phyloP scores from a whole-genome alignment of 2,888 invertebrate species.

The Cistogaster globosa region DNA sequence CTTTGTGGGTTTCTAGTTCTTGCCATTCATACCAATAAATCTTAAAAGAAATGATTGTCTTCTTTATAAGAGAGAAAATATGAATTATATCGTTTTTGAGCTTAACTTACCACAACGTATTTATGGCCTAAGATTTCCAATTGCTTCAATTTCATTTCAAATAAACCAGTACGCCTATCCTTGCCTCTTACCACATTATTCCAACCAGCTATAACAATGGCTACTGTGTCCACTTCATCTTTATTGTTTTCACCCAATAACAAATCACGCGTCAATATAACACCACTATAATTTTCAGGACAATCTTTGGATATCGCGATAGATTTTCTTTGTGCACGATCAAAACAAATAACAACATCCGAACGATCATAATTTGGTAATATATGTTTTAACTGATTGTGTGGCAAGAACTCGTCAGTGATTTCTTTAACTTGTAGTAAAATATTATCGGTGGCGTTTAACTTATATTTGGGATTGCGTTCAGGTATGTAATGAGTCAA shows the following conservation, averaged over 20 bases:
- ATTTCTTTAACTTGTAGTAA: conserved; percentile 85
- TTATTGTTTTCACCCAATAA: conserved; percentile 74
- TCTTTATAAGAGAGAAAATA: conserved; percentile 1
- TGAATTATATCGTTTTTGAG: not conserved
- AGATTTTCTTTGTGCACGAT: conserved; percentile 83
- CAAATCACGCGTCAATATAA: conserved; percentile 77
- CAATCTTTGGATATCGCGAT: conserved; percentile 84
- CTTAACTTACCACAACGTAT: conserved; percentile 79
- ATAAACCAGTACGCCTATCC: conserved; percentile 84
- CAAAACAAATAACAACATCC: conserved; percentile 86
- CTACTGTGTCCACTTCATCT: conserved; percentile 83
- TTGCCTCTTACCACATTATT: conserved; percentile 85
- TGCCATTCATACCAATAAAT: conserved; percentile 84
- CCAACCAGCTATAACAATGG: conserved; percentile 85
- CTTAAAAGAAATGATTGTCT: conserved; percentile 80
- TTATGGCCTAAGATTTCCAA: conserved; percentile 86
- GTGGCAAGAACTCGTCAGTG: conserved; percentile 83
- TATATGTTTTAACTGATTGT: conserved; percentile 84
- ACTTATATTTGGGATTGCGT: conserved; percentile 83
- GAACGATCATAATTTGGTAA: conserved; percentile 88
- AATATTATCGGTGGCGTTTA: conserved; percentile 85
- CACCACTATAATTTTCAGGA: conserved; percentile 84
- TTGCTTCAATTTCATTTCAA: conserved; percentile 86
- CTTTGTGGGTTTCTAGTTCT: conserved; percentile 76
- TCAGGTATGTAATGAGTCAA: conserved; percentile 85